Base-by-base conservation (phyloP, 1,140 invertebrate genomes). In the Apis cerana region DNA sequence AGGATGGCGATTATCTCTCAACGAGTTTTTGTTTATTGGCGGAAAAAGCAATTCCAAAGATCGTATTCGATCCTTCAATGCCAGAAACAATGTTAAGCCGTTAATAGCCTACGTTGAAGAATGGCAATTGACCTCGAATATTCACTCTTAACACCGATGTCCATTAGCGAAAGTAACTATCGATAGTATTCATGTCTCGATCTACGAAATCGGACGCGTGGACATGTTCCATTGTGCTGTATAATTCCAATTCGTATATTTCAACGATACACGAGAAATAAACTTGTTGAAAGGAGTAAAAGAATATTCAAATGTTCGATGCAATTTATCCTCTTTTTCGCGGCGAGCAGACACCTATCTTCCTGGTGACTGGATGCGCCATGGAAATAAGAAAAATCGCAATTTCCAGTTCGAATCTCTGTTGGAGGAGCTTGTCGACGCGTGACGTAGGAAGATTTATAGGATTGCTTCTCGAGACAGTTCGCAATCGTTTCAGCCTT, bases 401-500 rank as follows among this genome's bases (percentile, higher is more conserved):
- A n/a, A 19, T 79, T 79, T 65, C 61, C 21, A 65, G 21, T 56
- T 82, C n/a, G 33, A 17, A 65, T 83, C 68, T 62, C 11, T 19
- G 52, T 54, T 0, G 27, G 54, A 59, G 17, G 19, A 71, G 43
- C 52, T 56, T 59, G 76, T 65, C 61, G 67, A 72, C 75, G 67
- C 75, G 75, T 78, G 64, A 77, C 81, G 65, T 17, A 17, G 21
- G 23, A 72, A 64, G 76, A 83, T 83, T 83, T 83, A 83, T 83
- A 83, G 68, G 76, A 83, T 83, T 27, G 80, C 23, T 21, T 17
- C 17, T 33, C 56, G 81, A 78, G 75, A 21, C 17, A n/a, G 65
- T 19, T 2, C 27, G 61, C 43, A 59, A 71, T 83, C 75, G 43
- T 83, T 83, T 72, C 69, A 58, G 21, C 58, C 11, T 61, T 23